phyloP scores from a whole-genome alignment of 1,140 invertebrate genomes.

The Ruditapes philippinarum region DNA sequence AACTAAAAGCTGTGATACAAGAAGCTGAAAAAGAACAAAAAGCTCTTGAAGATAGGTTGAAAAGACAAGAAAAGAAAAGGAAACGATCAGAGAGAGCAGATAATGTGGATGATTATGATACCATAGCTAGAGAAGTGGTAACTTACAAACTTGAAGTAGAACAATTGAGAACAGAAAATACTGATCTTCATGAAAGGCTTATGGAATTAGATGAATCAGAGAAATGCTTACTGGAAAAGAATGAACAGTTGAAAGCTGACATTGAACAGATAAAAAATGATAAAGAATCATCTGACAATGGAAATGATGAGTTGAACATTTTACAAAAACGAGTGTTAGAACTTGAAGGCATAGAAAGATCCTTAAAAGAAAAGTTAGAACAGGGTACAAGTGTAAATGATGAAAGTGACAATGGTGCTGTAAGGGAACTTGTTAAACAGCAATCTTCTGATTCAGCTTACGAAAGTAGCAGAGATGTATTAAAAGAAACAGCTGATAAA shows the following conservation, averaged over 20 bases:
- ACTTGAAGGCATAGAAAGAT: conserved; percentile 66
- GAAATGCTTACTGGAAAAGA: conserved; percentile 69
- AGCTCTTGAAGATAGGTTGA: conserved; percentile 59
- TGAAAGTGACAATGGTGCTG: not conserved
- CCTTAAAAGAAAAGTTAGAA: not conserved
- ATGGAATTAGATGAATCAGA: conserved; percentile 75
- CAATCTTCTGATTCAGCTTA: conserved; percentile 34
- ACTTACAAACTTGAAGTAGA: conserved; percentile 73
- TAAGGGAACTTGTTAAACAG: conserved; percentile 37
- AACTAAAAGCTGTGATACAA: conserved; percentile 52
- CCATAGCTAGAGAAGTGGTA: conserved; percentile 46
- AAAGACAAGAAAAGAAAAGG: conserved; percentile 61
- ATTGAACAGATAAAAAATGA: conserved; percentile 52
- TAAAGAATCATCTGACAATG: not conserved
- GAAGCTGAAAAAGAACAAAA: conserved; percentile 70
- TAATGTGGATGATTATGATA: conserved; percentile 59
- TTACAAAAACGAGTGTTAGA: conserved; percentile 74
- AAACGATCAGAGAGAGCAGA: conserved; percentile 61
- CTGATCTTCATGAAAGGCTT: conserved; percentile 71
- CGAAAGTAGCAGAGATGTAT: not conserved
- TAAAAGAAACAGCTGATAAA: conserved; percentile 51
- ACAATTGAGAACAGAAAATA: conserved; percentile 72
- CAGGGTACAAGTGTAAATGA: conserved; percentile 2
- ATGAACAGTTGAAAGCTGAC: conserved; percentile 59
- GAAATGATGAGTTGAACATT: conserved; percentile 47